Evolutionary conservation across 2,888 invertebrate genomes (phyloP), one percentile per base, ranked within the genome.

Genomic region (Lasioglossum lativentre): DNA sequence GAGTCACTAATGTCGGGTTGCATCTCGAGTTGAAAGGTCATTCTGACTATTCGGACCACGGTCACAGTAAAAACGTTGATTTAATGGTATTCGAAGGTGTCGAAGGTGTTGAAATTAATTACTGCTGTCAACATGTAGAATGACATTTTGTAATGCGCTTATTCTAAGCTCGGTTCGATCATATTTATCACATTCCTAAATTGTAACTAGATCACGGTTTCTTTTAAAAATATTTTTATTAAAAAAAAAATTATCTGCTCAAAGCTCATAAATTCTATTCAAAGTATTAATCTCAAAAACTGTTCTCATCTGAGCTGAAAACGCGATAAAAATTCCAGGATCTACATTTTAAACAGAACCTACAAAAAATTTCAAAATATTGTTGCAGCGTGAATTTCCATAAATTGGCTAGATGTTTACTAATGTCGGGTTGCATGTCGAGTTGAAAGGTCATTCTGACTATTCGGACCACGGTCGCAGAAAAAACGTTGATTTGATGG

Each of bases 1-100:
- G n/a, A n/a, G n/a, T 19, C 3, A 38, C n/a, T 72, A 14, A 42
- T 12, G 23, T 16, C 52, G n/a, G 38, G 38, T 75, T 14, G 63
- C 42, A 19, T 40, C 71, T 52, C 71, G n/a, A 38, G 47, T 38
- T 30, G 34, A 73, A 56, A 79, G 66, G 66, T 80, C 63, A 14
- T 38, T 30, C 38, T 40, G 40, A 52, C 34, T n/a, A n/a, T 68
- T 78, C 78, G 82, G 72, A 52, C 30, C 71, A 52, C 52, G 83
- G 78, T 75, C 78, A 27, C 45, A 52, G 40, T 78, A 78, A 86
- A 85, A 70, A 82, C 42, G 56, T 73, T 78, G 75, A 86, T 76
- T 78, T 19, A 68, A 75, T 42, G 72, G 27, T 75, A 71, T 52
- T 59, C 27, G 78, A 72, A 14, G 59, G 27, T 38, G 16, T 16